Conservation (phyloP, 2,113 vertebrate genomes). For the Mormoops blainvillei region DNA sequence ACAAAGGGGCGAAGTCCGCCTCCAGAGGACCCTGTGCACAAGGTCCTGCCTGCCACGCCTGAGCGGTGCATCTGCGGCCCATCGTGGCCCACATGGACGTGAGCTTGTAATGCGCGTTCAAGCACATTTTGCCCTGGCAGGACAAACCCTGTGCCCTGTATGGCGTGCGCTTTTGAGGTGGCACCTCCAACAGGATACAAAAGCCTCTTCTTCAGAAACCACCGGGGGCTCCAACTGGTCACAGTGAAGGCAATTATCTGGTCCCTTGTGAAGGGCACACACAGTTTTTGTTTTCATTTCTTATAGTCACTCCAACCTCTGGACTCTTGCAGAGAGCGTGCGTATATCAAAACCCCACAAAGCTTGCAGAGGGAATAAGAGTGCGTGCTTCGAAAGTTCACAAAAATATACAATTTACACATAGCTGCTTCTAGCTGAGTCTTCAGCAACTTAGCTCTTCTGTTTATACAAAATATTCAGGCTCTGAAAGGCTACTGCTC, state of each 20-base stretch:
- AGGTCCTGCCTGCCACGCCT: background rate
- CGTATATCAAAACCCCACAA: conserved; percentile 54
- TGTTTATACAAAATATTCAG: conserved; percentile 76
- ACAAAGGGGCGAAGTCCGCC: background rate
- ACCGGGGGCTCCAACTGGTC: background rate
- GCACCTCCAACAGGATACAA: background rate
- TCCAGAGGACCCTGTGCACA: background rate
- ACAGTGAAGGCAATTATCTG: background rate
- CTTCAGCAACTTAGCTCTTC: conserved; percentile 60
- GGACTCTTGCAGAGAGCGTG: background rate
- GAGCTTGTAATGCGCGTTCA: background rate
- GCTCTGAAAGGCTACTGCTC: conserved; percentile 73
- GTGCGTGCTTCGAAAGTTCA: conserved; percentile 72
- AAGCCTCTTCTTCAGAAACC: background rate
- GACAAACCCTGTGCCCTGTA: background rate
- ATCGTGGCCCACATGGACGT: background rate
- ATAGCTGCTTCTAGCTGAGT: conserved; percentile 59
- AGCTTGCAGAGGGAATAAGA: conserved; percentile 45
- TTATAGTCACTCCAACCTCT: conserved; percentile 37
- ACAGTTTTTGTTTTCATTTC: background rate
- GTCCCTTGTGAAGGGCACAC: background rate
- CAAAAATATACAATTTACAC: conserved; percentile 81
- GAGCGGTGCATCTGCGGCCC: background rate
- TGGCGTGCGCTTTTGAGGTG: background rate
- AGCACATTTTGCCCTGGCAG: background rate